Base-by-base conservation (phyloP, 2,888 invertebrate species). In the Callimorpha dominula region DNA sequence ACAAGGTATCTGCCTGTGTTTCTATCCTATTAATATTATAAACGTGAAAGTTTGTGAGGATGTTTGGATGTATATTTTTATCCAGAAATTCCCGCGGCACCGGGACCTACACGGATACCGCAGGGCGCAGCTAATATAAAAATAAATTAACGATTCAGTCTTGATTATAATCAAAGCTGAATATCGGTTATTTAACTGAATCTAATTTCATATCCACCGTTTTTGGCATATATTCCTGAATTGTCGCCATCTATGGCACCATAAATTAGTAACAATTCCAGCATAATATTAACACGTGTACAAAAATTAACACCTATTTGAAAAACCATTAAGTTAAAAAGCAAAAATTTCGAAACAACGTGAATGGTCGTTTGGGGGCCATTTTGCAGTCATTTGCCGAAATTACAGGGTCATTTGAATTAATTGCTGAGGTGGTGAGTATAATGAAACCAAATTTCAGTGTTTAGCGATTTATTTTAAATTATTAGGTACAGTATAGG, bases 401-500 rank as follows among this genome's bases (percentile, higher is more conserved):
- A 57, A 82, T 78, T 76, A 78, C 72, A 31, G 40, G 49, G 11
- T 68, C 65, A 69, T 81, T 81, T 31, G 0, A 77, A 74, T 78
- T 83, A 78, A 81, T 73, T 81, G 65, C 50, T n/a, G 31, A 67
- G 40, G 64, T 73, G 72, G 81, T 40, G 49, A 42, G 75, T 20
- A 75, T 76, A 81, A 83, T 82, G 73, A 76, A 31, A 49, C 57
- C 52, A 63, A 74, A 80, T 72, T 72, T 60, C 7, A 72, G 54
- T 54, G 63, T 57, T 70, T 52, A 72, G 68, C 50, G 68, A 71
- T 74, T 74, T 52, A 68, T 60, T 69, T 66, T 20, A 77, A 74
- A 77, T 72, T 72, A 65, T 75, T 52, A 57, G 43, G 49, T 68
- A 20, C 57, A 3, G 46, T 52, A 15, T 54, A 43, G 31, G 50